These are phyloP conservation scores for Coelopa pilipes DNA, from an alignment of 2,888 invertebrate genomes.

Conservation along the genomic window DNA sequence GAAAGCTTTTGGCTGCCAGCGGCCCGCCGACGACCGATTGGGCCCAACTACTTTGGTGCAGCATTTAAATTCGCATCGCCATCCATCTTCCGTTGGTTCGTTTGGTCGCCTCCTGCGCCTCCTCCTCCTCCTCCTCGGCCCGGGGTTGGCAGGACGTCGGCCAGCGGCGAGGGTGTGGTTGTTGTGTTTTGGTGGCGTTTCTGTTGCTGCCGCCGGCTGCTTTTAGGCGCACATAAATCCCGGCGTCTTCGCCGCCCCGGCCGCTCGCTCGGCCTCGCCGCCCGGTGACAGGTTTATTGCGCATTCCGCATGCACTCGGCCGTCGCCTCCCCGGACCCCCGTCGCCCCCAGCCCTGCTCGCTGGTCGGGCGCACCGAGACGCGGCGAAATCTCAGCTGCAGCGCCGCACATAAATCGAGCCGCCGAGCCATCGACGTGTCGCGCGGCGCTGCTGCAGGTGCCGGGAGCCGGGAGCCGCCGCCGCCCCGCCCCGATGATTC, in stretches of 20 bases:
- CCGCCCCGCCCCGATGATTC: conserved; percentile 20
- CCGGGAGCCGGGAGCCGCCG: neutral
- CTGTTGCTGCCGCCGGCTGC: conserved; percentile 39
- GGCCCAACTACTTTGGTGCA: conserved; percentile 12
- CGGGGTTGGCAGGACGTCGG: conserved; percentile 14
- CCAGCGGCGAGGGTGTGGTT: conserved; percentile 18
- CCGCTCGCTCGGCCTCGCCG: conserved; percentile 34
- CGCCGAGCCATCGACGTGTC: conserved; percentile 19
- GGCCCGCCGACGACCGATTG: neutral
- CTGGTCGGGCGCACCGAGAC: neutral
- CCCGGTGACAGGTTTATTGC: conserved; percentile 51
- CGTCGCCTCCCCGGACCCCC: conserved; percentile 41
- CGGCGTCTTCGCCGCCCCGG: conserved; percentile 38
- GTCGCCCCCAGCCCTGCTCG: neutral
- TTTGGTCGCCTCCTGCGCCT: neutral
- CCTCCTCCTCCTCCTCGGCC: conserved; percentile 6
- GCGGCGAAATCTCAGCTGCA: conserved; percentile 31
- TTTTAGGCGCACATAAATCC: conserved; percentile 50
- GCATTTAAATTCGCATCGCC: conserved; percentile 44
- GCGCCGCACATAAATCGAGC: conserved; percentile 30
- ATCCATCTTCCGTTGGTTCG: conserved; percentile 37
- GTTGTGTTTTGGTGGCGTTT: conserved; percentile 12
- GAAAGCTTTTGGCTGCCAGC: no score
- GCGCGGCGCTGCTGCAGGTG: neutral
- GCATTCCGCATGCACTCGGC: conserved; percentile 49